Evolutionary conservation across 2,797 vertebrate species (phyloP).

Genomic region (Ciconia nigra): DNA sequence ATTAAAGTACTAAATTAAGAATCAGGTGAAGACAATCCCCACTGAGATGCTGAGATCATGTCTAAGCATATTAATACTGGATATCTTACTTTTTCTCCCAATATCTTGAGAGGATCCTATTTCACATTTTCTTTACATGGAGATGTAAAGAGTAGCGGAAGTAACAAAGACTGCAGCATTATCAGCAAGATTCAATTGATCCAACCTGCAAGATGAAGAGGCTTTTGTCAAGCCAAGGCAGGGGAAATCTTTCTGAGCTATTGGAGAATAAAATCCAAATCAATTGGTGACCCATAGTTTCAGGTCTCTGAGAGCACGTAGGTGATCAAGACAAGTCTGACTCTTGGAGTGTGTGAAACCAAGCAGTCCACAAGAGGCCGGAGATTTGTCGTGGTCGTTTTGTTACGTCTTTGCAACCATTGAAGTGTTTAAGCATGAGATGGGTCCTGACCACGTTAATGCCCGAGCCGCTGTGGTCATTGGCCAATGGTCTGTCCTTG

Average conservation of each 20-base stretch:
- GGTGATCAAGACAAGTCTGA: not conserved
- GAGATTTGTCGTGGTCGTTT: not conserved
- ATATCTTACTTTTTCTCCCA: not conserved
- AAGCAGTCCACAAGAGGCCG: not conserved
- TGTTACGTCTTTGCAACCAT: not conserved
- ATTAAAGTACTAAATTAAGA: constrained; percentile 13
- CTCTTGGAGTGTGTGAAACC: not conserved
- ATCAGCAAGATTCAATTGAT: not conserved
- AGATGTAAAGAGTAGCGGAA: not conserved
- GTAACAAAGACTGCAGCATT: not conserved
- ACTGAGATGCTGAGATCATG: not conserved
- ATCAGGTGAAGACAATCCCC: not conserved
- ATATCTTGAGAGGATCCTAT: not conserved
- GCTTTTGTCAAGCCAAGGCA: not conserved
- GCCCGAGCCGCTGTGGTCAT: not conserved
- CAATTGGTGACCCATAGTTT: not conserved
- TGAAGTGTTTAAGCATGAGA: not conserved
- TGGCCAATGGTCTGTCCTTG: not conserved
- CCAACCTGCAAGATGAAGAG: not conserved
- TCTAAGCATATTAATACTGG: not conserved
- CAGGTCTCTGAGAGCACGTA: not conserved
- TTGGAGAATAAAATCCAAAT: not conserved
- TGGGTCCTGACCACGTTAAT: not conserved
- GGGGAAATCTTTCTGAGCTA: not conserved
- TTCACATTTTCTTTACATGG: not conserved